Evolutionary conservation across 2,113 vertebrate species (phyloP), one percentile per base, ranked within the genome.

Genomic region (Pyxicephalus adspersus): DNA sequence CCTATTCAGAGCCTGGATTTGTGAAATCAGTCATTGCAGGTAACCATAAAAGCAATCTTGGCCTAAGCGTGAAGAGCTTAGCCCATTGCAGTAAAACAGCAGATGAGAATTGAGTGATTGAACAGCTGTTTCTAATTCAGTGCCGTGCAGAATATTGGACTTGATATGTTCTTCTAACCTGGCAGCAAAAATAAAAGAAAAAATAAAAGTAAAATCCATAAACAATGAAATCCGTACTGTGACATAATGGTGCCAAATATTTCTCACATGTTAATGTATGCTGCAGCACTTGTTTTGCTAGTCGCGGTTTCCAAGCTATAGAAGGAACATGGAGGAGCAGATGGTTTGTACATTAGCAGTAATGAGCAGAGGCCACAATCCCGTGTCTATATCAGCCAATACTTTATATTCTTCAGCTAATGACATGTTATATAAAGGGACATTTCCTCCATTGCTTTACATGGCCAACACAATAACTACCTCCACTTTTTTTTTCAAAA

Each of bases 311-410:
- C 71, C 71, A 60, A 38, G 38, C 54, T 31, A 60, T 55, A 22
- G 19, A 31, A 15, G 60, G 28, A 60, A 74, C 71, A 74, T 31
- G 29, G n/a, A 60, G 54, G 71, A 17, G 71, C 71, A 74, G 54
- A 60, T 74, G 71, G 71, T 74, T 74, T 74, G 58, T n/a, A 60
- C 54, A 74, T 74, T 28, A 60, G 71, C n/a, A 22, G 22, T 31
- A 18, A 74, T 60, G 22, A 58, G 20, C 54, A 74, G 26, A 22
- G 71, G 71, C 71, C 29, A 38, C 52, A 20, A 38, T 60, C 55
- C 54, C 28, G 31, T 58, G 70, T 54, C 71, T 6, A 23, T 11
- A 23, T 15, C 29, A 38, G 29, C 2, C 29, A 38, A n/a, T 74
- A 20, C 7, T 34, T 74, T 38, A 60, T 58, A 73, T 9, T 52